Evolutionary conservation across 2,888 invertebrate genomes (phyloP).

Genomic region (Eilema depressum): DNA sequence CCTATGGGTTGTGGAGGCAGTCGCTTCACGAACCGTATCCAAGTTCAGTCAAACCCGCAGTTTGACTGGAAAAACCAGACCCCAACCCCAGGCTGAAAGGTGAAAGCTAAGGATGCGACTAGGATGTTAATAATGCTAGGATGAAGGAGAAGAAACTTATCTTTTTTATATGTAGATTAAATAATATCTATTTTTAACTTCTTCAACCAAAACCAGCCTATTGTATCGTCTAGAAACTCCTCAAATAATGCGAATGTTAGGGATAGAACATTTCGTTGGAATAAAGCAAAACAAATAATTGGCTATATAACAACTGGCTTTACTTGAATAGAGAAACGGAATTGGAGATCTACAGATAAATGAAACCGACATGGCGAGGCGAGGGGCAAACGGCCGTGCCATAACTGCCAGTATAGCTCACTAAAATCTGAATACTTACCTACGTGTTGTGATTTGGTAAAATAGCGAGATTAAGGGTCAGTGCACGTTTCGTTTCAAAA

Average conservation of each 20-base stretch:
- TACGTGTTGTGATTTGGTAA: conserved; percentile 48
- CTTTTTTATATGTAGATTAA: too few species aligned
- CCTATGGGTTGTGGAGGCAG: too few species aligned
- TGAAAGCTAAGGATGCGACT: too few species aligned
- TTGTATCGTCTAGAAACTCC: neutral
- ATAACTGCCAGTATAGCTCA: conserved; percentile 38
- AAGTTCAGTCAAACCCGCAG: too few species aligned
- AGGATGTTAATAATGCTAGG: too few species aligned
- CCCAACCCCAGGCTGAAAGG: too few species aligned
- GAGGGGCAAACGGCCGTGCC: conserved; percentile 30
- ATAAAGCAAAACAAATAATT: conserved; percentile 1
- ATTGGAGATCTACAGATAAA: conserved; percentile 46
- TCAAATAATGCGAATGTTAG: neutral
- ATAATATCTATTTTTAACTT: too few species aligned
- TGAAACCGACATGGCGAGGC: conserved; percentile 26
- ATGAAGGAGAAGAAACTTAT: too few species aligned
- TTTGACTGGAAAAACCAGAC: too few species aligned
- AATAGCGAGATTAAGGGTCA: conserved; percentile 41
- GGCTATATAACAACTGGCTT: conserved; percentile 32
- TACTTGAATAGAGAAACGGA: conserved; percentile 31
- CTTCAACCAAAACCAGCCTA: neutral
- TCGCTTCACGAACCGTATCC: too few species aligned
- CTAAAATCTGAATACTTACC: conserved; percentile 49
- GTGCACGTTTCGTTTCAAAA: conserved; percentile 41
- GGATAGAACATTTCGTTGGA: neutral